Evolutionary conservation across 2,888 invertebrate genomes (phyloP).

Genomic region (Yponomeuta plumbellus): DNA sequence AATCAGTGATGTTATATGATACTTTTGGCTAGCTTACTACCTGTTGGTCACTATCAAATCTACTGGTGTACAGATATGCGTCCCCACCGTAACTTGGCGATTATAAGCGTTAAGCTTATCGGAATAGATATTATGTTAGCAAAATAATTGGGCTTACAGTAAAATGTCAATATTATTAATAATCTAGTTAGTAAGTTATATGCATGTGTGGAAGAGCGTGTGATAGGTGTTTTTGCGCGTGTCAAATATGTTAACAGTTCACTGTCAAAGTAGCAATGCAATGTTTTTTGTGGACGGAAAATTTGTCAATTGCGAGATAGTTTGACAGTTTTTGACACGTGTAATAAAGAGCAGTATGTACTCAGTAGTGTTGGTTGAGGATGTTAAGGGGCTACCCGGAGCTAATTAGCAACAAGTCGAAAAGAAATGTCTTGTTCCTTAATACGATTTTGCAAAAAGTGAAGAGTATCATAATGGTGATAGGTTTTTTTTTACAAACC

Average conservation of each 20-base stretch:
- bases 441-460: too few species aligned
- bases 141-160: neutral
- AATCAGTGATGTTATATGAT: neutral
- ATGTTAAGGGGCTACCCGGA: too few species aligned
- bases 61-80: too few species aligned
- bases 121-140: neutral
- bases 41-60: too few species aligned
- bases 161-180: constrained; percentile 13
- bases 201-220: constrained; percentile 15
- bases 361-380: neutral
- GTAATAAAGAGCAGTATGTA: neutral
- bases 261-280: neutral
- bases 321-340: neutral
- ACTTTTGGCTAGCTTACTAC: too few species aligned
- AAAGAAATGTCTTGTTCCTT: too few species aligned
- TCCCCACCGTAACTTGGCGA: too few species aligned
- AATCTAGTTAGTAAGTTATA: neutral
- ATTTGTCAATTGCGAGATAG: neutral
- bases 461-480: too few species aligned
- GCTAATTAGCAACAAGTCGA: too few species aligned
- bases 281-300: constrained; percentile 9
- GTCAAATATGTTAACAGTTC: neutral
- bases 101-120: too few species aligned
- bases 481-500: too few species aligned
- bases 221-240: constrained; percentile 15